These are phyloP conservation scores for Eulemur rufifrons DNA, from an alignment of 2,113 vertebrate genomes.

Conservation along the genomic window DNA sequence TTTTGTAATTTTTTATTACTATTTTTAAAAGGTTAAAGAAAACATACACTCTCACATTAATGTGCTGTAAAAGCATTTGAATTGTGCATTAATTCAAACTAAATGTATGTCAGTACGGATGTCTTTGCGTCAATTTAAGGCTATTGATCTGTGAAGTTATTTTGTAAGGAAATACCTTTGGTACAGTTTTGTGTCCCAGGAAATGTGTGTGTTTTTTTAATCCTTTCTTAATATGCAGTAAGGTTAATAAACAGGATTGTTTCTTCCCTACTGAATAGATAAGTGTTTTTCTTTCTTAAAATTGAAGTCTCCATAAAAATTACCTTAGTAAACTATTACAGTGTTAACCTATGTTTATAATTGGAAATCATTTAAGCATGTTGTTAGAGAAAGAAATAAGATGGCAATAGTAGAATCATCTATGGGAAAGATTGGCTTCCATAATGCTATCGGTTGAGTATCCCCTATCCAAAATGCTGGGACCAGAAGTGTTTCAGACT, in stretches of 20 bases:
- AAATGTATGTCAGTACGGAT: constrained; percentile 17
- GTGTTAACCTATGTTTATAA: background rate
- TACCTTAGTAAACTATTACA: background rate
- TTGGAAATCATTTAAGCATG: background rate
- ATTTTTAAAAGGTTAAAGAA: constrained; percentile 73
- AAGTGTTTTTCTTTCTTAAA: constrained; percentile 18
- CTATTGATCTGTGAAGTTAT: constrained; percentile 49
- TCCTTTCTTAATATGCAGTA: constrained; percentile 65
- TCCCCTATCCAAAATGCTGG: background rate
- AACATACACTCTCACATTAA: constrained; percentile 34
- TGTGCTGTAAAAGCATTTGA: constrained; percentile 40
- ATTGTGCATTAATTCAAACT: constrained; percentile 41
- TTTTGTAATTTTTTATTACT: constrained; percentile 78
- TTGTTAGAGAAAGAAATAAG: constrained; percentile 10
- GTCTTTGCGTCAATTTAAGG: constrained; percentile 48
- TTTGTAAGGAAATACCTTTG: constrained; percentile 70
- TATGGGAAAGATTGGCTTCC: background rate
- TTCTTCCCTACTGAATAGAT: constrained; percentile 36
- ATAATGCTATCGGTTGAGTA: background rate
- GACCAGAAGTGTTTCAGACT: background rate
- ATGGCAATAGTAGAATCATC: background rate
- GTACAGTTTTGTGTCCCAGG: constrained; percentile 58
- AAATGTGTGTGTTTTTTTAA: constrained; percentile 72
- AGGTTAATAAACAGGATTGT: constrained; percentile 69
- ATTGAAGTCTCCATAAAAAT: background rate